Base-by-base conservation (phyloP, 2,888 invertebrate genomes). In the Andrena haemorrhoa region DNA sequence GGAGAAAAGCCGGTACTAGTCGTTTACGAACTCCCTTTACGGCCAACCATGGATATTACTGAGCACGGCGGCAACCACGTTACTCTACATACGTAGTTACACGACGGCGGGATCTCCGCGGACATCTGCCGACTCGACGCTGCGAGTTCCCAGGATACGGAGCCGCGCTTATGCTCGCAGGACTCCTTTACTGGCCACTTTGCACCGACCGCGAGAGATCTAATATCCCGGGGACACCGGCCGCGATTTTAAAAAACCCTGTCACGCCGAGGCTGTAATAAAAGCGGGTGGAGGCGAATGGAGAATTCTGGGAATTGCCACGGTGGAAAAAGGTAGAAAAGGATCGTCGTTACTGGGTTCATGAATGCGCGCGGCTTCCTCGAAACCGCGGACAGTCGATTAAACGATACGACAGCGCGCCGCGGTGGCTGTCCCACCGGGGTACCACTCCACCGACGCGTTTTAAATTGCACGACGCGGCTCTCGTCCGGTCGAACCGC, bases 11-110 rank as follows among this genome's bases (percentile, higher is more conserved):
- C 77, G 41, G 77, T 81, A 66, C 53, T 66, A 78, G 87, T 79
- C 86, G 83, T 88, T 88, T 88, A 83, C 82, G 73, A 85, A 85
- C 85, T 88, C 86, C 83, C 85, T 88, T 87, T 86, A 88, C 53
- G 80, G 76, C 73, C 72, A 80, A 75, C 85, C 85, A 71, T 79
- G 75, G 78, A 80, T 88, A 88, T 87, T 88, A 86, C 82, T 41
- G 76, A 51, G 47, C 77, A 60, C 83, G 47, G 65, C 12, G 76
- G 71, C 79, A 65, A 73, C 47, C 79, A 74, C 73, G 85, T 86
- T 85, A 83, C 74, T 71, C 71, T 68, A 82, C 78, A 82, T 85
- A 86, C 79, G 81, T 60, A 83, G 82, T 85, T 88, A 87, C 86
- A 82, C 64, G 79, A 83, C 82, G 68, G 35, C 70, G 16, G n/a